A percentile compares a stretch with the other conserved stretches of the same genome.
These are phyloP conservation scores for Nasalis larvatus DNA, from an alignment of 2,113 vertebrate genomes.

Conservation along the genomic window DNA sequence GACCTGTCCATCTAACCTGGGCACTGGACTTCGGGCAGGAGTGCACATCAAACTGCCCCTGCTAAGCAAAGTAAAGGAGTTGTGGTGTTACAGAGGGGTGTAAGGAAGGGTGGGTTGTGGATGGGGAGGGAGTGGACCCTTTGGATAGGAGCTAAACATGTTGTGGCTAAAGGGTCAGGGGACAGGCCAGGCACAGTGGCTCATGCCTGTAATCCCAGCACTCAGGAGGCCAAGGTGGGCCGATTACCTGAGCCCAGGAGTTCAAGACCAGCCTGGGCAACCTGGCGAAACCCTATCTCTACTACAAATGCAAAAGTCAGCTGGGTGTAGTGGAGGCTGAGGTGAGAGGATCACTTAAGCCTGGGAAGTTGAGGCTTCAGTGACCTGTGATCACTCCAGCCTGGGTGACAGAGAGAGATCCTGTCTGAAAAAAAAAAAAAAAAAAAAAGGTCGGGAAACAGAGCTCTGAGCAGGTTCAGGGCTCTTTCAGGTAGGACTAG, in stretches of 20 bases:
- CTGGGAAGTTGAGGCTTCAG: too few species aligned
- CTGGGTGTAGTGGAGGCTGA: too few species aligned
- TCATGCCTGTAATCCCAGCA: background rate
- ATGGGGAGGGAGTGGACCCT: background rate
- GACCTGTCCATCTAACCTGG: conserved; percentile 91
- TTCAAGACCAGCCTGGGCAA: background rate
- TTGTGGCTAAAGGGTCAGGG: background rate
- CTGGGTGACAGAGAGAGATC: too few species aligned
- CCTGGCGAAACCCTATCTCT: background rate
- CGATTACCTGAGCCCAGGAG: background rate
- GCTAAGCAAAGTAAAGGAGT: conserved; percentile 87
- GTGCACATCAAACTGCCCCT: conserved; percentile 90
- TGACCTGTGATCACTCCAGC: too few species aligned
- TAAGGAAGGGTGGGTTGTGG: background rate
- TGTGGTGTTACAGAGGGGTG: background rate
- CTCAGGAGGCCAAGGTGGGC: background rate
- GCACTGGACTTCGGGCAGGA: conserved; percentile 89
- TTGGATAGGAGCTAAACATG: background rate
- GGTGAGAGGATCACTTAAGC: too few species aligned
- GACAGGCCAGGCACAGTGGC: background rate
- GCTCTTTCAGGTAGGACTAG: background rate
- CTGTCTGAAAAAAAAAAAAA: too few species aligned
- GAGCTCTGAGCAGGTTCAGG: background rate
- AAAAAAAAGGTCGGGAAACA: background rate
- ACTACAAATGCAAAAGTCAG: too few species aligned